Conservation (phyloP, 1,140 invertebrate species). For the Aphidius ervi region DNA sequence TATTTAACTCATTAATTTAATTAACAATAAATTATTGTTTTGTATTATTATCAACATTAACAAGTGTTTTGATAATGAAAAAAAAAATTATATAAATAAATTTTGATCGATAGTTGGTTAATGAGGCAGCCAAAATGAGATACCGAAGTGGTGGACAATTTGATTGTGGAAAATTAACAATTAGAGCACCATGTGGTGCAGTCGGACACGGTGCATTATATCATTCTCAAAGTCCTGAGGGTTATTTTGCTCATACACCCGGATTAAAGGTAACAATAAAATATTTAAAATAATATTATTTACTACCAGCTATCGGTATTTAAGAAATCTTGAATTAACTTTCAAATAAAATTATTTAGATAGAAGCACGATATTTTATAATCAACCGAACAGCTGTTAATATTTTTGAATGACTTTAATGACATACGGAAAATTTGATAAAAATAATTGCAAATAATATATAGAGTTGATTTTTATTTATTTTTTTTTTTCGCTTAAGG, state of each 20-base stretch:
- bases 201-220: slow-evolving; percentile 93
- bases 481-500: no score
- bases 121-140: slow-evolving; percentile 90
- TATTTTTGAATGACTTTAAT: no score
- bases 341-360: no score
- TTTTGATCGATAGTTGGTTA: slow-evolving; percentile 61
- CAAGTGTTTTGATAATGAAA: not conserved
- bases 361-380: no score
- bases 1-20: slow-evolving; percentile 5
- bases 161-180: slow-evolving; percentile 87
- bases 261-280: slow-evolving; percentile 76
- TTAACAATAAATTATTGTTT: slow-evolving; percentile 4
- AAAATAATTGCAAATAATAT: no score
- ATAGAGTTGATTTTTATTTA: no score
- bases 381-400: no score
- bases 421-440: no score
- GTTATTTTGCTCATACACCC: slow-evolving; percentile 93
- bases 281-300: not conserved
- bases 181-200: slow-evolving; percentile 83
- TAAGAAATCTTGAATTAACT: no score
- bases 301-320: no score
- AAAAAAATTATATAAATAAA: not conserved
- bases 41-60: no score
- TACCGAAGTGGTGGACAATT: slow-evolving; percentile 90
- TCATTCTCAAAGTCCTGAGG: slow-evolving; percentile 98